These are phyloP conservation scores for Acropora tenuis DNA, from an alignment of 64 coral and sea anemone species.

Conservation along the genomic window DNA sequence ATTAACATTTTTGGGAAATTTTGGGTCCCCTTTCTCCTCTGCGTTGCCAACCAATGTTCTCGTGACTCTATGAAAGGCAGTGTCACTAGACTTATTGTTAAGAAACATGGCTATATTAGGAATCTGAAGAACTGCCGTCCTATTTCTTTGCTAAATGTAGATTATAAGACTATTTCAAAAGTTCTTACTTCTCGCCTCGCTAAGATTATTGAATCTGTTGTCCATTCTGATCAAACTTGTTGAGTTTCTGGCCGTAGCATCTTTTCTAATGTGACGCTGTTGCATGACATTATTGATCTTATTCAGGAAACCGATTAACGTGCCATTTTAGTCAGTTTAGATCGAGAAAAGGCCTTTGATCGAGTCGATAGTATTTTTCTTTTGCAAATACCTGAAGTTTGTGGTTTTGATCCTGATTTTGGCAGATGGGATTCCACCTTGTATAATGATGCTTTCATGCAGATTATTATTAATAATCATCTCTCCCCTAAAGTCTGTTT, in stretches of 20 bases:
- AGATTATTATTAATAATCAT: background rate
- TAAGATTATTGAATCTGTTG: background rate
- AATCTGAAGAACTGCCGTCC: conserved; percentile 19
- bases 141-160: conserved; percentile 13
- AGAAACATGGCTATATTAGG: background rate
- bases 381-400: too few relatives aligned
- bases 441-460: background rate
- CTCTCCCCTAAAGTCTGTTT: too few relatives aligned
- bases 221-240: background rate
- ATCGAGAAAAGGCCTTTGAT: conserved; percentile 44
- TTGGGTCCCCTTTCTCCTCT: too few relatives aligned
- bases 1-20: too few relatives aligned
- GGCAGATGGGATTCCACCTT: too few relatives aligned
- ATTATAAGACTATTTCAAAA: conserved; percentile 21
- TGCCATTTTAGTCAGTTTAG: background rate
- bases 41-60: background rate
- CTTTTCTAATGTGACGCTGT: background rate
- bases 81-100: background rate
- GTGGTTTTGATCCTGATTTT: background rate
- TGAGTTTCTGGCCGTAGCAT: too few relatives aligned
- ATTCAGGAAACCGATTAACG: background rate
- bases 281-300: background rate
- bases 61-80: background rate
- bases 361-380: background rate
- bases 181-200: background rate